Conservation (phyloP, 2,797 vertebrate species). For the Linurgus olivaceus region DNA sequence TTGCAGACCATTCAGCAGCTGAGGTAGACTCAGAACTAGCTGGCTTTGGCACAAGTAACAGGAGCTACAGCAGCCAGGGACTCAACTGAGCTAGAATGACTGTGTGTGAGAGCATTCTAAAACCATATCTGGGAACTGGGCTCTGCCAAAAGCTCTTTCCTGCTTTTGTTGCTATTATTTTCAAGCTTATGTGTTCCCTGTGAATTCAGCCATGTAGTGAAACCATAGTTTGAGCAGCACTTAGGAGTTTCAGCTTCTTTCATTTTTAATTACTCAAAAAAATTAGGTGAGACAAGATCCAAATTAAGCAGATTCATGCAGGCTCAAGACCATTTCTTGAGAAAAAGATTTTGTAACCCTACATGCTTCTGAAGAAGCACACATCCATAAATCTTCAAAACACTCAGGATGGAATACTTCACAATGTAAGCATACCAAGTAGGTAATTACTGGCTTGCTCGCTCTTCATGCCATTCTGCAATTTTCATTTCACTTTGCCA, state of each 20-base stretch:
- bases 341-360: not conserved
- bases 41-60: not conserved
- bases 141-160: not conserved
- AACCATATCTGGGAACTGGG: not conserved
- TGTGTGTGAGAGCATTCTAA: not conserved
- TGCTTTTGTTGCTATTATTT: not conserved
- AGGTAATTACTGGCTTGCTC: slow-evolving; percentile 17
- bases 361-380: not conserved
- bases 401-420: not conserved
- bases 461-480: not conserved
- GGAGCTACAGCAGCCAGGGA: not conserved
- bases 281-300: not conserved
- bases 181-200: not conserved
- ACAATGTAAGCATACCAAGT: not conserved
- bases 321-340: not conserved
- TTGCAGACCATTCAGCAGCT: not conserved
- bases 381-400: not conserved
- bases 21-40: not conserved
- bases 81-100: not conserved
- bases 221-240: not conserved
- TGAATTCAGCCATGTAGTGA: not conserved
- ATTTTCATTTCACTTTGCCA: not conserved
- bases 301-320: not conserved
- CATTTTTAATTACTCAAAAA: not conserved
- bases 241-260: not conserved